Percentiles rank a stretch among this genome's conserved stretches.
Evolutionary conservation across 2,888 invertebrate genomes (phyloP).

Genomic region (Drosophila rubida): DNA sequence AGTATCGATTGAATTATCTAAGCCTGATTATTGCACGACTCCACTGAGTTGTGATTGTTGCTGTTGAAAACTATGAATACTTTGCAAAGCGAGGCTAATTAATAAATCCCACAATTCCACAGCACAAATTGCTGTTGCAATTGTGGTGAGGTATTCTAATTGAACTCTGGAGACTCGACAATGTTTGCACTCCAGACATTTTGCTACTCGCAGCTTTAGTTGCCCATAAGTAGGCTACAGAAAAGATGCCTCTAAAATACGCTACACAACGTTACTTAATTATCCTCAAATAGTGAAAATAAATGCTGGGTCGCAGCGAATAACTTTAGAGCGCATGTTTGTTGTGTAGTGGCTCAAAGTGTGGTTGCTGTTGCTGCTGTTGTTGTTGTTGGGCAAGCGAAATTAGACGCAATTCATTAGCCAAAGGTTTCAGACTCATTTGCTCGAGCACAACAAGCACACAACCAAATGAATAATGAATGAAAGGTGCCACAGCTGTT

Average conservation of each 20-base stretch:
- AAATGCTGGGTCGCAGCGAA: background rate
- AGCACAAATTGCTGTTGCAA: too few relatives aligned
- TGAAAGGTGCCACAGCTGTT: slow-evolving; percentile 4
- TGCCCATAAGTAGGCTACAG: background rate
- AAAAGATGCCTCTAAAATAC: background rate
- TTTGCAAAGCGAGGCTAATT: too few relatives aligned
- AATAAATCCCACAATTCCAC: too few relatives aligned
- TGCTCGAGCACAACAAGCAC: slow-evolving; percentile 1
- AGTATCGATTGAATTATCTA: background rate
- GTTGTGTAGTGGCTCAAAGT: background rate
- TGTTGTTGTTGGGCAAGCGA: background rate
- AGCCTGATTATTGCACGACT: too few relatives aligned
- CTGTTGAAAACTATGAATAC: too few relatives aligned
- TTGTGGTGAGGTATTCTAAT: too few relatives aligned
- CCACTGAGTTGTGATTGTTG: too few relatives aligned
- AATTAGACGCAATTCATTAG: slow-evolving; percentile 35
- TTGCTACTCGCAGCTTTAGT: background rate
- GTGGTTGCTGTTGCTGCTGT: background rate
- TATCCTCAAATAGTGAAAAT: background rate
- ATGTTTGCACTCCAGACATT: too few relatives aligned
- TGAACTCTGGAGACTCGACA: too few relatives aligned
- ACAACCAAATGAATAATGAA: slow-evolving; percentile 46
- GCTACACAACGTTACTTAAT: background rate
- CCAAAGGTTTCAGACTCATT: slow-evolving; percentile 25
- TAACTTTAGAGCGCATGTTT: background rate